phyloP scores from a whole-genome alignment of 2,797 vertebrate species.

The Arnoldichthys spilopterus region DNA sequence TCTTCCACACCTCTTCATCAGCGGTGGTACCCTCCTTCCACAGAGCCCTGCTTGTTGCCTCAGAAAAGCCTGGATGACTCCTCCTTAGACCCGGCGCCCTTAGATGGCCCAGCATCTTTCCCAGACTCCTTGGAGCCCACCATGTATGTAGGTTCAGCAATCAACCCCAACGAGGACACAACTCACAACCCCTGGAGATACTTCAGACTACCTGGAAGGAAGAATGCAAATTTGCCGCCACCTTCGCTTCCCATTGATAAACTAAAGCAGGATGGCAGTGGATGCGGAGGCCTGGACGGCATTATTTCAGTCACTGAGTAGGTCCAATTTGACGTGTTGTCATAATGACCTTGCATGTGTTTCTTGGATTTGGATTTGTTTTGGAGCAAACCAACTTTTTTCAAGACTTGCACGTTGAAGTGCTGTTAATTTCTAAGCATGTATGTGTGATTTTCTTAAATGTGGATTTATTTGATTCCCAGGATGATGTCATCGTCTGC shows the following conservation, averaged over 20 bases:
- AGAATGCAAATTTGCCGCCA: conserved; percentile 83
- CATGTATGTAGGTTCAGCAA: conserved; percentile 87
- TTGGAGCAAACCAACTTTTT: neutral
- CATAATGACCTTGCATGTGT: neutral
- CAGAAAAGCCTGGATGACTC: conserved; percentile 89
- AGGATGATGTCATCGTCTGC: conserved; percentile 92
- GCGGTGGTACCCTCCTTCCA: conserved; percentile 92
- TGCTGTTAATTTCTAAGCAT: no score
- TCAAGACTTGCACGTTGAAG: neutral
- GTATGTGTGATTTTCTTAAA: neutral
- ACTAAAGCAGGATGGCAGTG: conserved; percentile 83
- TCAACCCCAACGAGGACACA: conserved; percentile 87
- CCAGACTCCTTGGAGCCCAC: conserved; percentile 89
- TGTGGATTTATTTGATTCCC: conserved; percentile 27
- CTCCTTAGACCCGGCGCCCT: conserved; percentile 82
- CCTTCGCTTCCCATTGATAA: conserved; percentile 92
- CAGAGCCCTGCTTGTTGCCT: conserved; percentile 89
- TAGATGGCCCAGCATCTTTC: conserved; percentile 82
- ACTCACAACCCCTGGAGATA: conserved; percentile 93
- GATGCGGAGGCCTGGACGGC: conserved; percentile 67
- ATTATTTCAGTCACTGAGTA: conserved; percentile 93
- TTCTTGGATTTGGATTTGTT: neutral
- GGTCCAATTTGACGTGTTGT: conserved; percentile 59
- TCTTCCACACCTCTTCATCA: conserved; percentile 94
- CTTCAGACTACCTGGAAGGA: conserved; percentile 93